Evolutionary conservation across 2,113 vertebrate species (phyloP), one percentile per base, ranked within the genome.

Genomic region (Austrofundulus limnaeus): DNA sequence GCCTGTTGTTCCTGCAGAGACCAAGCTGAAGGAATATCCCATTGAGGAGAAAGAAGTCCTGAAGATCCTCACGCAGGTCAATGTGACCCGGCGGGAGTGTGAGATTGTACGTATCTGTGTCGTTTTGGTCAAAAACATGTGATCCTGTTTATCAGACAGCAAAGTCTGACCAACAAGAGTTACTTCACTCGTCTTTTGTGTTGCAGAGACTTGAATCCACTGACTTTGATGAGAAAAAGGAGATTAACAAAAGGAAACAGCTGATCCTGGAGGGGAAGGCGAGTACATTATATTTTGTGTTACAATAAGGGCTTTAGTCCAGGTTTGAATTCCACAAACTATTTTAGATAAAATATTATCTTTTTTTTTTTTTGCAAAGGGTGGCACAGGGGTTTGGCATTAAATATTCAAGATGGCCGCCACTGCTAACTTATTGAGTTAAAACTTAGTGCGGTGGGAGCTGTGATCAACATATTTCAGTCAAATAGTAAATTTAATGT

Each of bases 201-300:
- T 70, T 47, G 4, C 75, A 99, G 97, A 96, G 90, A 84, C 92
- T 99, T 1, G 97, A 98, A 75, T 92, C 94, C 0, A 92, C 86
- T 1, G 94, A 98, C 72, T 98, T 98, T 46, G 95, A 96, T 6
- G 95, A 99, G 88, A 98, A 95, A 87, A 98, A 95, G 34, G 95
- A 98, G 72, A 96, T 95, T 46, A 95, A 99, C 75, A 99, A 98
- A 66, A 91, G 94, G 85, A 98, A 98, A 45, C 94, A 98, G 76
- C 77, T 99, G 89, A 97, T 99, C 82, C 81, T 98, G 3, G 95
- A 98, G 59, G 96, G 97, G 10, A 98, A 96, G 92, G 96, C 94
- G 80, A 77, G 90, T 31, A 6, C 7, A 3, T 3, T 62, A 57
- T 1, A n/a, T n/a, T n/a, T n/a, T n/a, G n/a, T n/a, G n/a, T n/a